Evolutionary conservation across 2,113 vertebrate genomes (phyloP).

Genomic region (Pseudorectes ferrugineus): DNA sequence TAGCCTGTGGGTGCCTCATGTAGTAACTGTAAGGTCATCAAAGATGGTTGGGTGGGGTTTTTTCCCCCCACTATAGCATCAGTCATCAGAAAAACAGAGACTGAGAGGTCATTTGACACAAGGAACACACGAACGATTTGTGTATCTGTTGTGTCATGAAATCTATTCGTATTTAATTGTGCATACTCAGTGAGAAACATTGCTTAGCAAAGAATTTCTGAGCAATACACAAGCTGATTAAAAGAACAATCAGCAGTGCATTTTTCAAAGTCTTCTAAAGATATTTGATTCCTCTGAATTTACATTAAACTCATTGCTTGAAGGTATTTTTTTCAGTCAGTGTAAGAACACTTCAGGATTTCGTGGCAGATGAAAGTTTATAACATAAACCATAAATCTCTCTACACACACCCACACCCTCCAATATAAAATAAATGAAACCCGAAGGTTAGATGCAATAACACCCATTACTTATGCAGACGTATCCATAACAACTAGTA

Average conservation of each 20-base stretch:
- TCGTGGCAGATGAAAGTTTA: constrained; percentile 35
- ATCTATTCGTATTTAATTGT: neutral
- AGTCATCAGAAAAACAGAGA: neutral
- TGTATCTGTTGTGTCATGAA: neutral
- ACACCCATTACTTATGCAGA: constrained; percentile 24
- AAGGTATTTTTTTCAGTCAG: constrained; percentile 1
- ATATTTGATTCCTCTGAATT: neutral
- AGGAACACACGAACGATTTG: neutral
- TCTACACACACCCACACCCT: neutral
- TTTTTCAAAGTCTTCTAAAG: neutral
- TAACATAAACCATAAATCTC: constrained; percentile 18
- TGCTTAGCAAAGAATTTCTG: neutral
- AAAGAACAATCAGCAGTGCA: neutral
- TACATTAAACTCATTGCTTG: constrained; percentile 17
- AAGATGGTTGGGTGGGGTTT: neutral
- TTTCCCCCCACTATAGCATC: neutral
- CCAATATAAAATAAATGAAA: constrained; percentile 45
- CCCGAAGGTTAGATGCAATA: constrained; percentile 7
- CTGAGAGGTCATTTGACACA: neutral
- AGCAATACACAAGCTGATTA: neutral
- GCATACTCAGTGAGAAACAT: neutral
- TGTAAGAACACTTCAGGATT: constrained; percentile 5
- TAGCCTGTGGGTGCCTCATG: neutral
- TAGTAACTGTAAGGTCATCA: neutral
- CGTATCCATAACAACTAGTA: constrained; percentile 14